Evolutionary conservation across 2,888 invertebrate genomes (phyloP).

Genomic region (Brenthis daphne): DNA sequence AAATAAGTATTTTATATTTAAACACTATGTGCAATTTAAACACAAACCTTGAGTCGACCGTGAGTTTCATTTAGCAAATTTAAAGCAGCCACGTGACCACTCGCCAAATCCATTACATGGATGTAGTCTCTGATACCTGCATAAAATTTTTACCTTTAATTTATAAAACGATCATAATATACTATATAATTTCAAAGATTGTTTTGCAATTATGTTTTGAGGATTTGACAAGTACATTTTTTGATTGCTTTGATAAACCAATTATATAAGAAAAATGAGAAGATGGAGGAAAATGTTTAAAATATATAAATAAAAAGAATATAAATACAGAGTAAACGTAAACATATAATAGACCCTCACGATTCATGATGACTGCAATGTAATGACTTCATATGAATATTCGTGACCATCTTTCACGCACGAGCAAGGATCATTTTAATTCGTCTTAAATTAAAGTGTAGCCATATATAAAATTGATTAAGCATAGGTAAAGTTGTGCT

Average conservation of each 20-base stretch:
- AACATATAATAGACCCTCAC: too few relatives aligned
- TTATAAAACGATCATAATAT: not conserved
- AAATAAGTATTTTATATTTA: not conserved
- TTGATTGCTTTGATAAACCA: too few relatives aligned
- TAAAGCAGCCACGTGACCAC: conserved; percentile 96
- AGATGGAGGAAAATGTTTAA: too few relatives aligned
- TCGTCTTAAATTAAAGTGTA: too few relatives aligned
- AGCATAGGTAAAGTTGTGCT: too few relatives aligned
- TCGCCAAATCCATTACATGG: conserved; percentile 96
- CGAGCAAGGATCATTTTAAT: not conserved
- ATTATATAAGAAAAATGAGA: too few relatives aligned
- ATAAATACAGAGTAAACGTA: too few relatives aligned
- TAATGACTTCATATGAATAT: conserved; percentile 10
- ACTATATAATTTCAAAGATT: not conserved
- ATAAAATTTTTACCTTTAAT: conserved; percentile 15
- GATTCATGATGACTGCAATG: not conserved
- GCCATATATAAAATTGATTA: too few relatives aligned
- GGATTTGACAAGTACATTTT: too few relatives aligned
- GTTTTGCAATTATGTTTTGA: too few relatives aligned
- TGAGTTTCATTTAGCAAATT: conserved; percentile 87
- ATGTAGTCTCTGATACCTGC: conserved; percentile 97
- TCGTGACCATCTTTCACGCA: not conserved
- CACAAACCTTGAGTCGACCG: conserved; percentile 82
- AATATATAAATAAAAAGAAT: too few relatives aligned
- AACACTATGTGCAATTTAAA: not conserved